These are phyloP conservation scores for Epinephelus fuscoguttatus DNA, from an alignment of 2,113 vertebrate genomes.

Conservation along the genomic window DNA sequence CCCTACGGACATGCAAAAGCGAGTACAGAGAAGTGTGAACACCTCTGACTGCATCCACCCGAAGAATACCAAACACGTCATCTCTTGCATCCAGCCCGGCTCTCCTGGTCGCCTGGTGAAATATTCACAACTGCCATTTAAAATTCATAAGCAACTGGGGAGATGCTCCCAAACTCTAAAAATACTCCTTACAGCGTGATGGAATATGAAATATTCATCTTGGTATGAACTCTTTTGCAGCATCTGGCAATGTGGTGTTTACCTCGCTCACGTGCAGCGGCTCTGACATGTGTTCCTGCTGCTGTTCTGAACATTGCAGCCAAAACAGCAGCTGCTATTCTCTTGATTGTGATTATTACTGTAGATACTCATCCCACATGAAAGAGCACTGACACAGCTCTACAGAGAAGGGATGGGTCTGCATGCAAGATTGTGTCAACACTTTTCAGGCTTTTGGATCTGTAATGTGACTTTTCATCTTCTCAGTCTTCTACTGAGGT, in stretches of 20 bases:
- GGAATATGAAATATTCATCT: constrained; percentile 78
- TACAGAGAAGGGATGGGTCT: background rate
- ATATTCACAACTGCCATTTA: constrained; percentile 76
- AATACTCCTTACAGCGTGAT: constrained; percentile 66
- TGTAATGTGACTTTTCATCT: background rate
- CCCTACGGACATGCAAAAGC: background rate
- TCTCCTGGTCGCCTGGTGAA: constrained; percentile 72
- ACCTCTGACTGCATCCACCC: constrained; percentile 8
- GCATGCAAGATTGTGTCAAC: background rate
- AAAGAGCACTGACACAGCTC: background rate
- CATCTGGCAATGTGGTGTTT: constrained; percentile 44
- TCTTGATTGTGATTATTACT: constrained; percentile 36
- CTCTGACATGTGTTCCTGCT: constrained; percentile 11
- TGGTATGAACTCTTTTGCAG: constrained; percentile 44
- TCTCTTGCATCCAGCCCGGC: constrained; percentile 33
- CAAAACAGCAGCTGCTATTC: constrained; percentile 30
- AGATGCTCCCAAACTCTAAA: constrained; percentile 68
- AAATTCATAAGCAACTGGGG: constrained; percentile 69
- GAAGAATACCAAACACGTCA: constrained; percentile 46
- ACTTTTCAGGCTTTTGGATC: background rate
- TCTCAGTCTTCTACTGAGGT: too few species aligned
- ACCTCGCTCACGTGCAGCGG: constrained; percentile 37
- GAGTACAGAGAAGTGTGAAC: background rate
- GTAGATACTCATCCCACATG: background rate
- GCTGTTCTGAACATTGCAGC: background rate